Evolutionary conservation across 2,888 invertebrate genomes (phyloP).

Genomic region (Glyphotaelius pellucidus): DNA sequence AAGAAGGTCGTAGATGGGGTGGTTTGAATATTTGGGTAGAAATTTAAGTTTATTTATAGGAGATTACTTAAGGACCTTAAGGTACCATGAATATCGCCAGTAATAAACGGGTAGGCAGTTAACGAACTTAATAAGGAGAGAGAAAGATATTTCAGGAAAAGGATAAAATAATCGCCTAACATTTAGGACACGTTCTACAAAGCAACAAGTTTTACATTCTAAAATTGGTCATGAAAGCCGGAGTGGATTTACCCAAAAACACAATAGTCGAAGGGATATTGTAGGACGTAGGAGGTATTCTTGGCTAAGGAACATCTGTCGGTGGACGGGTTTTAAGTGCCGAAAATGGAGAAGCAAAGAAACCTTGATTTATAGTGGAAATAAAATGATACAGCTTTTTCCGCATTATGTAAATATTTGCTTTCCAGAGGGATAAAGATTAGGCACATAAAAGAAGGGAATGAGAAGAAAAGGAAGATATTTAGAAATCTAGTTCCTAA

Average conservation of each 20-base stretch:
- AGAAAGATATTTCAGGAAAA: neutral
- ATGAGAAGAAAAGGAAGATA: neutral
- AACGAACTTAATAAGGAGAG: neutral
- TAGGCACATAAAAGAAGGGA: neutral
- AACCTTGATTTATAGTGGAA: neutral
- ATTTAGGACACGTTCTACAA: neutral
- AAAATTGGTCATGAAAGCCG: neutral
- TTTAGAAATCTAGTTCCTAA: neutral
- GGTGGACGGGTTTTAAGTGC: too few relatives aligned
- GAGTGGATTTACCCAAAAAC: neutral
- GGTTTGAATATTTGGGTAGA: too few relatives aligned
- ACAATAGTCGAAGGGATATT: neutral
- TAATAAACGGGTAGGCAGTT: neutral
- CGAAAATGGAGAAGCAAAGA: too few relatives aligned
- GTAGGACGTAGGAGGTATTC: neutral
- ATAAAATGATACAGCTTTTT: neutral
- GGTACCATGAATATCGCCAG: too few relatives aligned
- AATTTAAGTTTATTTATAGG: too few relatives aligned
- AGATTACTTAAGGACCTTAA: too few relatives aligned
- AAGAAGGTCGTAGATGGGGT: too few relatives aligned
- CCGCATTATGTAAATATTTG: neutral
- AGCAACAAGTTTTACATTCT: neutral
- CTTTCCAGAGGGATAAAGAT: too few relatives aligned
- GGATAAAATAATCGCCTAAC: neutral
- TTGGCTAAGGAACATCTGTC: too few relatives aligned